Base-by-base conservation (phyloP, 1,140 invertebrate genomes). In the Dryas iulia region DNA sequence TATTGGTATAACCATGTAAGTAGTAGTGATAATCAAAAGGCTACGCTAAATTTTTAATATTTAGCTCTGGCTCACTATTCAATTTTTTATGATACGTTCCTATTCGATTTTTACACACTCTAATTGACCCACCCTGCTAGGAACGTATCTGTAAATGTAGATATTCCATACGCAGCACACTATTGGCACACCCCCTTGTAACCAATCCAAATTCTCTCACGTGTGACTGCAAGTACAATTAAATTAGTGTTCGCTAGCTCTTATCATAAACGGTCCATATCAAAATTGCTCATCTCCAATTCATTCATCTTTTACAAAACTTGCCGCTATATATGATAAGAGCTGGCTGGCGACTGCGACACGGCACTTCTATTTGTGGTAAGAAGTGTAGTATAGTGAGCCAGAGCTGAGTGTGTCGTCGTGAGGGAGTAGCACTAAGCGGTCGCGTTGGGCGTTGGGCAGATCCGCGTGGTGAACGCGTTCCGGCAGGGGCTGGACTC, bases 381-480 rank as follows among this genome's bases (percentile, higher is more conserved):
- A 8, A 62, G 61, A 47, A 61, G 67, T 58, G 24, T 33, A n/a
- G n/a, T 8, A 24, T 12, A 33, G 66, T 54, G 74, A 53, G 68
- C 59, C 57, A 65, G 59, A 39, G 69, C 62, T n/a, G 3, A n/a
- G 72, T 39, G 69, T 21, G 28, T 53, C 31, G 23, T 72, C 56
- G 71, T 25, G 76, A 23, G 71, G 58, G 56, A 52, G 7, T 39
- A 66, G 39, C 28, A 31, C 47, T 59, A 18, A 58, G 62, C 24
- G 66, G 70, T 60, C n/a, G 28, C 47, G 69, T 69, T 74, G 56
- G 69, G 71, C 26, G 39, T 47, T 59, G 72, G 72, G 87, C 85
- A 90, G 98, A 99, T 99, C 93, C 97, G 98, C 94, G 98, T 99
- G 95, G 98, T 99, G 93, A 99, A 99, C 95, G 98, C 98, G 94